phyloP scores from a whole-genome alignment of 2,113 vertebrate species.

The Sus scrofa region T2T-Sscrofa CM000824.6:156454001-156454500 shows the following conservation, averaged over 20 bases:
- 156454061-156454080: constrained; percentile 63
- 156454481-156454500: not conserved
- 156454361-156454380: not conserved
- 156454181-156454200: constrained; percentile 32
- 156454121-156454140: constrained; percentile 34
- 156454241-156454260: not conserved
- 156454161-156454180: constrained; percentile 54
- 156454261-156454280: not conserved
- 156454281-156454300: not conserved
- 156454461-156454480: not conserved
- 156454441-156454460: not conserved
- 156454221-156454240: not conserved
- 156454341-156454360: not conserved
- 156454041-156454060: constrained; percentile 37
- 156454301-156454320: not conserved
- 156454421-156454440: not conserved
- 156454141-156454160: constrained; percentile 47
- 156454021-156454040: constrained; percentile 79
- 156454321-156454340: constrained; percentile 30
- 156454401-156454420: not conserved
- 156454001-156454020: constrained; percentile 35
- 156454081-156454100: constrained; percentile 48
- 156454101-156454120: constrained; percentile 59
- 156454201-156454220: not conserved
- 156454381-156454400: not conserved